Base-by-base conservation (phyloP, 2,888 invertebrate species). In the Drosophila falleni region DNA sequence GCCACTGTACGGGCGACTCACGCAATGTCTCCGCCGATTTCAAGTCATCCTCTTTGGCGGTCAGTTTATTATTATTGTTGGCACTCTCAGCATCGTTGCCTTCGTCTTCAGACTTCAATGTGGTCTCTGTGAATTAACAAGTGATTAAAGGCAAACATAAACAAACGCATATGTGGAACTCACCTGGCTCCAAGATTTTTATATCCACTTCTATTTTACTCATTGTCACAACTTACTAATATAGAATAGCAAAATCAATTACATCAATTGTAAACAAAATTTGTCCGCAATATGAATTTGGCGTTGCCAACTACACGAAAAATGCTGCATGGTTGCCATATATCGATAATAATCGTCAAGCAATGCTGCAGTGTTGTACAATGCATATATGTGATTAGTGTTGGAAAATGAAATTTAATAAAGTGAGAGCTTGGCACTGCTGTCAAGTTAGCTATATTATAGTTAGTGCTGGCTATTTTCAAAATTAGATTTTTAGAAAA, bases 1-100 rank as follows among this genome's bases (percentile, higher is more conserved):
- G 98, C 98, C 98, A 99, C 89, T 98, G 93, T 91, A 98, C 98
- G 35, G 98, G 98, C 2, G 98, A 98, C n/a, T 97, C 95, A 83
- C 98, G 95, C 84, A 99, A 93, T 91, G 97, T 97, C 93, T 99
- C 98, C 90, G 96, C 94, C 90, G 98, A 97, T 87, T 97, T 94
- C 68, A 98, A 94, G 91, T 95, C 96, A 90, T 96, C 96, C 91
- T 97, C 97, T 15, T 85, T 88, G 5, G 79, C 78, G 4, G 75
- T 54, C 37, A 3, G 10, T 3, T 13, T 37, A 51, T 62, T 59
- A 13, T 29, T 29, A 29, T 29, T 29, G 54, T 37, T 35, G n/a
- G 37, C 2, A 29, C 13, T 13, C 15, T 29, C 51, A 29, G 56
- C 68, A 19, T 65, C 61, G 5, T 16, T 55, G 39, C 11, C 46